Percentiles rank a stretch among this genome's conserved stretches.
phyloP scores from a whole-genome alignment of 2,113 vertebrate genomes.

The Macrotus californicus region DNA sequence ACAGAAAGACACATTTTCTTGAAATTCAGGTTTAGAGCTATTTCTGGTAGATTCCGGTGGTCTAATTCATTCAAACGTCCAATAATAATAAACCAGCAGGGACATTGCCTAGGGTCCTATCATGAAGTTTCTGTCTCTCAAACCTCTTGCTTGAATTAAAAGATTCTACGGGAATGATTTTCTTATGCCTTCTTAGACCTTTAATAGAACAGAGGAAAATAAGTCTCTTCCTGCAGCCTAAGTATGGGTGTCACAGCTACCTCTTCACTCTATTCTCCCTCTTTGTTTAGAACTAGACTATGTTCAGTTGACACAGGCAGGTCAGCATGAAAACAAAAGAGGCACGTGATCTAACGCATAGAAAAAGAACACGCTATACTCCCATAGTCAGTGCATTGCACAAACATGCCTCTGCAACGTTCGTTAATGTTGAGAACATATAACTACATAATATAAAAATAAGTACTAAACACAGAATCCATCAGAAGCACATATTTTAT shows the following conservation, averaged over 20 bases:
- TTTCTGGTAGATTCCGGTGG: constrained; percentile 32
- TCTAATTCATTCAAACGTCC: constrained; percentile 50
- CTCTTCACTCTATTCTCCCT: not conserved
- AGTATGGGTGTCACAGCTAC: fast-evolving
- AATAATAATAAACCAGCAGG: constrained; percentile 32
- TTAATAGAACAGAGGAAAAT: not conserved
- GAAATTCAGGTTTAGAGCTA: constrained; percentile 8
- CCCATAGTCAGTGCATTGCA: not conserved
- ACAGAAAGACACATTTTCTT: constrained; percentile 43
- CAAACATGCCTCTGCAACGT: not conserved
- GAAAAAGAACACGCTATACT: not conserved
- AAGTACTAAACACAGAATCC: not conserved
- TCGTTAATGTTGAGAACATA: not conserved
- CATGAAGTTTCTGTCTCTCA: constrained; percentile 13
- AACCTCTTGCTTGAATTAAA: not conserved
- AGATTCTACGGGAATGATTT: not conserved
- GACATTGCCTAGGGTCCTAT: not conserved
- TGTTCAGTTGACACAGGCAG: not conserved
- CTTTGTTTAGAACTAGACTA: not conserved
- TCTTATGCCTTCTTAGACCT: not conserved
- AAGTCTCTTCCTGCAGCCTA: not conserved
- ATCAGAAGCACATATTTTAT: not conserved
- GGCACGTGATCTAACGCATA: not conserved
- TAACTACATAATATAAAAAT: not conserved
- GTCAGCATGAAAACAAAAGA: not conserved